Base-by-base conservation (phyloP, 2,888 invertebrate genomes). In the Xylota segnis region DNA sequence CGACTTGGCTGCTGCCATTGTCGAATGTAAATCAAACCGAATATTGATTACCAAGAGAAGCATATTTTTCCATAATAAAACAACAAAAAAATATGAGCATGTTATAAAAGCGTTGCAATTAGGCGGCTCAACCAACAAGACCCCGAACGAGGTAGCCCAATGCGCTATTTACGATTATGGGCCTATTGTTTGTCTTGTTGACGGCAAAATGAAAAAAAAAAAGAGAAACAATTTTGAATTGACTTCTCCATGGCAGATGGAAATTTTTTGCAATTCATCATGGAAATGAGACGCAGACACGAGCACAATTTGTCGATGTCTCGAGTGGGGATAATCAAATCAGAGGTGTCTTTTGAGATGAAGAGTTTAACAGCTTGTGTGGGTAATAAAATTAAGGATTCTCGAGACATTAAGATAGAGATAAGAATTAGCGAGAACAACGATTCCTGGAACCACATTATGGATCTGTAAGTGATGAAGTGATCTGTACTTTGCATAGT, bases 11-110 rank as follows among this genome's bases (percentile, higher is more conserved):
- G 34, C 58, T 59, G 27, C 29, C 76, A 76, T 47, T 66, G 58
- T 58, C 66, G 40, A 76, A 76, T 76, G 76, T 27, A 54, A 68
- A 76, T 76, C 68, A 18, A 4, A 7, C 4, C 12, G 65, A 65
- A 75, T 40, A 58, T 65, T 75, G 16, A 37, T 58, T 54, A 40
- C 23, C 16, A 68, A 66, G 9, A 45, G 23, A 14, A n/a, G 4
- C 18, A 43, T 12, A 68, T 66, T 76, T 66, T 76, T 59, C 68
- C 50, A 68, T 59, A 76, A 50, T 34, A 6, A 40, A 56, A 68
- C 50, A 76, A 50, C 23, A 6, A 40, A 56, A 40, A 59, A 59
- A 40, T 37, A 76, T 76, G 18, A 68, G 40, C 59, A 32, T 58
- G 29, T 76, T 47, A 58, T 34, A 32, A 18, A 23, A 16, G 66